Evolutionary conservation across 2,888 invertebrate genomes (phyloP), one percentile per base, ranked within the genome.

Genomic region (Morpho achilles): DNA sequence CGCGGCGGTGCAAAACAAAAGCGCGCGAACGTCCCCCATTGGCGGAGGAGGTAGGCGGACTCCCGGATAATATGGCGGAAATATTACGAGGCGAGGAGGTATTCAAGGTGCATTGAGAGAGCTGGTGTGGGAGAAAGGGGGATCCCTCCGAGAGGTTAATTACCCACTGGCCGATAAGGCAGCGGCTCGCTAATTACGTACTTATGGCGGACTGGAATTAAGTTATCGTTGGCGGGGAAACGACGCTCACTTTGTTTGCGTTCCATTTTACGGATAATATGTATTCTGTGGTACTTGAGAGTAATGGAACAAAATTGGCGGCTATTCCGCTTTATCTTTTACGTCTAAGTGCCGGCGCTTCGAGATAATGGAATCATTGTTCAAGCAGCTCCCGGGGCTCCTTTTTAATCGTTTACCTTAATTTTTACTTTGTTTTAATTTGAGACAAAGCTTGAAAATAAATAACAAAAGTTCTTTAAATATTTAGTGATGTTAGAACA

Each of bases 131-230:
- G 68, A 61, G 67, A 63, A 66, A 66, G 64, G 72, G 68, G 67
- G 68, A 67, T 67, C 75, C 80, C 80, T 79, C 76, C 65, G 77
- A 81, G 82, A 89, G 90, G 90, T 90, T 90, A 90, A 90, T 90
- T 89, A 89, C 89, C 87, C 86, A 75, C 84, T 82, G 81, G 87
- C 87, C 86, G 89, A 90, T 90, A 89, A 90, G 90, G 88, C 88
- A 90, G 84, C 81, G 88, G 89, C 86, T 80, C 87, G 89, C 90
- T 90, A 90, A 90, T 89, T 89, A 90, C 87, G 86, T 88, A 90
- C 90, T 90, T 90, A 90, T 87, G 87, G 89, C 86, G 83, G 87
- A 83, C 88, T 82, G 88, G 88, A 89, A 90, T 89, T 90, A 90
- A 87, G 88, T 90, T 90, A 90, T 90, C 87, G 89, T 82, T 81